Evolutionary conservation across 2,888 invertebrate genomes (phyloP), one percentile per base, ranked within the genome.

Genomic region (Oscheius sp.): DNA sequence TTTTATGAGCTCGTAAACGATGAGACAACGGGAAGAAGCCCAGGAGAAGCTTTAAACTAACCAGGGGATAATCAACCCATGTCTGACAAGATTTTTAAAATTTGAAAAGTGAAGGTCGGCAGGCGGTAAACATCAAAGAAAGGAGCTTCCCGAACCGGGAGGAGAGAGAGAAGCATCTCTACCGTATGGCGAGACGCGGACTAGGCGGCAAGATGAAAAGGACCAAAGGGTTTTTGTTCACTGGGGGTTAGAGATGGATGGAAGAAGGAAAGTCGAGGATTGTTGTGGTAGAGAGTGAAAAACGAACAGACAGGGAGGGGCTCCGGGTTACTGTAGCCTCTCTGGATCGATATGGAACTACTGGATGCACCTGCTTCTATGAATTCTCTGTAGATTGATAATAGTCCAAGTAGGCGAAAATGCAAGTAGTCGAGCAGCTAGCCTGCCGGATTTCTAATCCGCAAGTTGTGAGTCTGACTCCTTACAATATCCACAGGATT

Each of bases 1-100:
- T 63, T 63, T 63, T 45, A 63, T 23, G 63, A 63, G 45, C 45
- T 63, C 63, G 63, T 63, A 23, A 63, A 45, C 18, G 49, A 49
- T 5, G 18, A 49, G n/a, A 49, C n/a, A 49, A 16, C 18, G 49
- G n/a, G 58, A 35, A 35, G 35, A 35, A 35, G 35, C 35, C 35
- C 35, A 9, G 35, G 35, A 35, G 58, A 29, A 12, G 58, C 58
- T 25, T 58, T 58, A 58, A 58, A 58, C 58, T 58, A 58, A 58
- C 29, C 12, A 18, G 12, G n/a, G 52, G 66, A 52, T 16, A 5
- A 58, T 7, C n/a, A 58, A 25, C 29, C n/a, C 58, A 12, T 29
- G n/a, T 16, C 41, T 41, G 1, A 7, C 7, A 7, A n/a, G 6
- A 29, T 61, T 18, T 61, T n/a, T 23, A 61, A 61, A 61, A 21